Base-by-base conservation (phyloP, 2,888 invertebrate species). In the Parnassius orleans region DNA sequence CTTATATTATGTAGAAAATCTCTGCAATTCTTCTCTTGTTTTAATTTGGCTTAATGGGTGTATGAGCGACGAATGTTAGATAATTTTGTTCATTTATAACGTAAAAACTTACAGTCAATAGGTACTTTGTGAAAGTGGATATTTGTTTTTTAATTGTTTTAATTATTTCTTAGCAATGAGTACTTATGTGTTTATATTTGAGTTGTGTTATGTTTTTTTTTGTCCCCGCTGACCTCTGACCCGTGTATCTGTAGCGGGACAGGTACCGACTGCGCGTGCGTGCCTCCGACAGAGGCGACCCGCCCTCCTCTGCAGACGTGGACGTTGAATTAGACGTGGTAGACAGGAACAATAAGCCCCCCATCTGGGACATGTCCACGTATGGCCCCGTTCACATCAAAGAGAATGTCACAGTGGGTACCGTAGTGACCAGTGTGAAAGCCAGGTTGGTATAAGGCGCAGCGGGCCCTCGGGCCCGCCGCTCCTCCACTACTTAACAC, bases 391-490 rank as follows among this genome's bases (percentile, higher is more conserved):
- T 97, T 94, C 96, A 96, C 95, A 97, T 98, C 95, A 96, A 96
- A 95, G 98, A 98, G 96, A 98, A 98, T 96, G 97, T 98, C 95
- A 97, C 97, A 95, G 97, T 98, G 95, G 98, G 98, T 95, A 97
- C 97, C 93, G 96, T 97, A 95, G 97, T 98, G 95, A 97, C 97
- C 94, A 96, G 97, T 94, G 96, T 98, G 93, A 98, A 98, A 96
- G 98, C 98, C 94, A 97, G 98, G 98, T 96, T 96, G 95, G 96
- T 96, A 96, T 96, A 90, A 85, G 88, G 87, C 85, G 87, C 86
- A 85, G 90, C 88, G 89, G 88, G 89, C 86, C 83, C 71, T 67
- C 75, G 85, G 90, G 87, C 88, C 87, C 84, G 90, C 86, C 86
- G 85, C 87, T 72, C 86, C 87, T 88, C 82, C 80, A 79, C 83